These are phyloP conservation scores for Mycetomoellerius zeteki DNA, from an alignment of 1,140 invertebrate species.

Conservation along the genomic window DNA sequence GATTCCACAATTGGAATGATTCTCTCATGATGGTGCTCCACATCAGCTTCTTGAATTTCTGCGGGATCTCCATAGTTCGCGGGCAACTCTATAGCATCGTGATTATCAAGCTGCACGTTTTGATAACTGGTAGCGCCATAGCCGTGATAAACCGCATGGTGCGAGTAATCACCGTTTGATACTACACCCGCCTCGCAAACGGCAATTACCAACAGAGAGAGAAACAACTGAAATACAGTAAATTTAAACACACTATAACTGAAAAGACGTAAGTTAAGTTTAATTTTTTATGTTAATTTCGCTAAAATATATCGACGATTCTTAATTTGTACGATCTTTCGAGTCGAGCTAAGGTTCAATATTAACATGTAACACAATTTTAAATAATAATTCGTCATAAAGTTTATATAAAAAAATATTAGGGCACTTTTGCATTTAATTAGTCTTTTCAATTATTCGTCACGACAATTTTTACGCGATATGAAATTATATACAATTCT, in stretches of 20 bases:
- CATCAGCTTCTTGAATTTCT: background rate
- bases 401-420: slow-evolving; percentile 1
- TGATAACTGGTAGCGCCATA: slow-evolving; percentile 83
- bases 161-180: slow-evolving; percentile 73
- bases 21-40: slow-evolving; percentile 17
- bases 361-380: background rate
- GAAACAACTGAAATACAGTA: slow-evolving; percentile 75
- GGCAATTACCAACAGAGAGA: slow-evolving; percentile 59
- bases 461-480: background rate
- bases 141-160: slow-evolving; percentile 79
- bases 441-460: background rate
- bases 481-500: background rate
- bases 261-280: background rate
- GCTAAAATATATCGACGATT: background rate
- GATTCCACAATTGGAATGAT: slow-evolving; percentile 47
- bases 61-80: slow-evolving; percentile 54
- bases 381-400: background rate
- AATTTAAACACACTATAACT: background rate
- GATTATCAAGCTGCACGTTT: slow-evolving; percentile 77
- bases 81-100: slow-evolving; percentile 72
- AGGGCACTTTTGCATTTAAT: background rate
- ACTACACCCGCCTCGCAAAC: slow-evolving; percentile 76
- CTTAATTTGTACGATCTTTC: background rate
- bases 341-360: background rate
- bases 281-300: background rate